Evolutionary conservation across 2,113 vertebrate species (phyloP), one percentile per base, ranked within the genome.

Genomic region (Caracal caracal): DNA sequence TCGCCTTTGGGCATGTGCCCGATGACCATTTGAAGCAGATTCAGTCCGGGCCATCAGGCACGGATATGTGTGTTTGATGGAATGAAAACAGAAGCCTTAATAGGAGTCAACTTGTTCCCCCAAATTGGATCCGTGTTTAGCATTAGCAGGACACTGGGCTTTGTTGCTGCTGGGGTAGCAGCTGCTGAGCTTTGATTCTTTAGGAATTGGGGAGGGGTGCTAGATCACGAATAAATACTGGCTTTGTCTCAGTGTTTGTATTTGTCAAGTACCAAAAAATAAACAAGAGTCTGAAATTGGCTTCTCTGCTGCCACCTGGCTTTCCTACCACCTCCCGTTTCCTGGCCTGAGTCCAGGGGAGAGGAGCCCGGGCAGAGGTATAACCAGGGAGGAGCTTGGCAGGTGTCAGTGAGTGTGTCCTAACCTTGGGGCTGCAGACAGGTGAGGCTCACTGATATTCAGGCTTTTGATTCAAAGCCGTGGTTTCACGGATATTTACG

Each of bases 181-280:
- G 70, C 71, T 88, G 81, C 84, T 33, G 43, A 92, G 30, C 81
- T 90, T 71, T 51, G 17, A 80, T 90, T 93, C 78, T 94, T 95
- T 84, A 86, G 86, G 63, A 95, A 76, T 8, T 81, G 43, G 33
- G 65, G 20, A 0, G 4, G 63, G 13, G 56, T 6, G 56, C 56
- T 43, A 75, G 73, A 94, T 73, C 71, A 53, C 92, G 90, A 83
- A 76, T 80, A 89, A 89, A 95, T 59, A 93, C 56, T 73, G 83
- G 79, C 40, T 43, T 68, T 51, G 40, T 24, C 56, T 20, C 63
- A 73, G 65, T 95, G 93, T 97, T 97, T 98, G 56, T 95, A 37
- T 98, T 97, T 97, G 97, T 80, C 93, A 97, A 97, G 97, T 89
- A 97, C 75, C 28, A 68, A 90, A 95, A 96, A 95, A 85, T 83